Base-by-base conservation (phyloP, 2,888 invertebrate species). In the Eristalinus sepulchralis region DNA sequence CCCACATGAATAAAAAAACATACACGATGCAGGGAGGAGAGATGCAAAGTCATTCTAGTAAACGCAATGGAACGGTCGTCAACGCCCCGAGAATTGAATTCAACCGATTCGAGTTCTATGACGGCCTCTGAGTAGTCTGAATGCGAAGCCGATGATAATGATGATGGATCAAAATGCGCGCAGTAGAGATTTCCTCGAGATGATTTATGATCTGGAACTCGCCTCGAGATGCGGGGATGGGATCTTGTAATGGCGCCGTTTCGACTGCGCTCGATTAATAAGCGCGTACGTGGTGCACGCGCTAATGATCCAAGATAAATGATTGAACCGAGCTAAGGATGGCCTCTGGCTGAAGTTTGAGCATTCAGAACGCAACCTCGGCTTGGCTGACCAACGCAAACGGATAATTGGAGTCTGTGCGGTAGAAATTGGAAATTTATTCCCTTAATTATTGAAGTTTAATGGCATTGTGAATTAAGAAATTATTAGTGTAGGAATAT, bases 111-210 rank as follows among this genome's bases (percentile, higher is more conserved):
- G 70, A 77, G 68, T 62, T 80, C 84, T 72, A 81, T 70, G 73
- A 59, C 62, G 67, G 77, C 72, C 27, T 27, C 27, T 27, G 27
- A 27, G 27, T 5, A 27, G 27, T 67, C 67, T 76, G 47, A 47
- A 81, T 64, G 63, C 70, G 82, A 82, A 57, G 78, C 78, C 39
- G 78, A 86, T 82, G 82, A 77, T 86, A 78, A 86, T 82, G 82
- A 86, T 86, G 85, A 82, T 86, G 85, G 85, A 86, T 86, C 85
- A 86, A 86, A 86, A 86, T 78, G 72, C 73, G 59, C 82, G 62
- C 73, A 73, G 64, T 27, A 3, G 73, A 78, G 85, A 82, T 70
- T 78, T 78, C 70, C 72, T 78, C 55, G 59, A 70, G 39, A 86
- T 86, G 85, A 86, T 86, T 86, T 86, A 86, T 86, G 85, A 85